These are phyloP conservation scores for Tachina fera DNA, from an alignment of 2,888 invertebrate species.

Conservation along the genomic window DNA sequence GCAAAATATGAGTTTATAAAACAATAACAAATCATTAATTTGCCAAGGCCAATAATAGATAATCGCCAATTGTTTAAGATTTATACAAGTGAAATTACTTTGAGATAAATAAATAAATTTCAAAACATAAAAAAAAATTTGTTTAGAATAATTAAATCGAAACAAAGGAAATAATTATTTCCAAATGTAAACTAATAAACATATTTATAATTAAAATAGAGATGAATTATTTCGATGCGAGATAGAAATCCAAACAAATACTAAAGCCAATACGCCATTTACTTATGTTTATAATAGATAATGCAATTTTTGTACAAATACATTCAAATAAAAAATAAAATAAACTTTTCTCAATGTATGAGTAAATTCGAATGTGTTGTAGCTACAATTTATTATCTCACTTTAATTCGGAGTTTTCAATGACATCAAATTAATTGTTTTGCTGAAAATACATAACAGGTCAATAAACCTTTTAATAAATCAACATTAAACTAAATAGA, in stretches of 20 bases:
- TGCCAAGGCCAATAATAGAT: slow-evolving; percentile 38
- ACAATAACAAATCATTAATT: slow-evolving; percentile 7
- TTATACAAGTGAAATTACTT: slow-evolving; percentile 21
- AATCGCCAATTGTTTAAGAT: slow-evolving; percentile 13
- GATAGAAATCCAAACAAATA: neutral
- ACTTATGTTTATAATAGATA: no score
- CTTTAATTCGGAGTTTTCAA: neutral
- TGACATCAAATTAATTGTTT: neutral
- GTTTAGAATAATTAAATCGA: slow-evolving; percentile 42
- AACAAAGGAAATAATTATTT: slow-evolving; percentile 61
- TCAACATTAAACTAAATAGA: neutral
- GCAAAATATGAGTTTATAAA: slow-evolving; percentile 1
- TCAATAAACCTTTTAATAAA: slow-evolving; percentile 17
- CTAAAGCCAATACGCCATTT: neutral
- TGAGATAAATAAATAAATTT: slow-evolving; percentile 14
- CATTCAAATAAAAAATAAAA: no score
- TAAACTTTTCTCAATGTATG: neutral
- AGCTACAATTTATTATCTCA: neutral
- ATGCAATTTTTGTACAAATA: no score
- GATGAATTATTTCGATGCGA: slow-evolving; percentile 25
- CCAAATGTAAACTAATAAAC: slow-evolving; percentile 39
- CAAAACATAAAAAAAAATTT: slow-evolving; percentile 2
- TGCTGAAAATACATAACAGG: neutral
- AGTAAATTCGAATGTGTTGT: neutral
- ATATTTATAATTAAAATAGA: neutral